These are phyloP conservation scores for Pachliopta kotzebuea DNA, from an alignment of 2,888 invertebrate genomes.

Conservation along the genomic window DNA sequence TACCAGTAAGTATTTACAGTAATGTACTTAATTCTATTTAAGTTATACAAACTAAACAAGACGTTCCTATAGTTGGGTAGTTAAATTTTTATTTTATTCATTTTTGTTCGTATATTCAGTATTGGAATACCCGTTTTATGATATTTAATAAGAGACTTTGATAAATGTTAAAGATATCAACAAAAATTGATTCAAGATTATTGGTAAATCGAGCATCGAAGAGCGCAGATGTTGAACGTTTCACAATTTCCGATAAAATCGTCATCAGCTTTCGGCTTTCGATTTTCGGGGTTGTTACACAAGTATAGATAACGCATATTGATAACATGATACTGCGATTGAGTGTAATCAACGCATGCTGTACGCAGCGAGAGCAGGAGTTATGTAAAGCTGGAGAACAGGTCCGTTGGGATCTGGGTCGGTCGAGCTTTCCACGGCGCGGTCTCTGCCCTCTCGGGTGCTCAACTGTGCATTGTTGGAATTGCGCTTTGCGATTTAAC, in stretches of 20 bases:
- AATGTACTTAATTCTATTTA: too few species aligned
- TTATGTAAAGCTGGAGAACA: conserved; percentile 48
- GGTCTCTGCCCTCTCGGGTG: conserved; percentile 45
- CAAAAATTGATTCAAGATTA: background rate
- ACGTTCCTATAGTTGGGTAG: too few species aligned
- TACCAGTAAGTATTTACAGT: too few species aligned
- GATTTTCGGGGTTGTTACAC: conserved; percentile 26
- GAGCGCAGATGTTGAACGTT: background rate
- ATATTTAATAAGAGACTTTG: too few species aligned
- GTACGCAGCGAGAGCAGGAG: conserved; percentile 35
- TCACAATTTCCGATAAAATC: conserved; percentile 15
- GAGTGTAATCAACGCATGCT: conserved; percentile 29
- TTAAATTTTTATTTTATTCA: too few species aligned
- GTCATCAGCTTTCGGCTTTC: conserved; percentile 21
- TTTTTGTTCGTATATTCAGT: too few species aligned
- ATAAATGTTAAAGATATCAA: too few species aligned
- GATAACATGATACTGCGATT: conserved; percentile 21
- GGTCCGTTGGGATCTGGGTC: conserved; percentile 55
- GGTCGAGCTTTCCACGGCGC: conserved; percentile 53
- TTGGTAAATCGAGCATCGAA: background rate
- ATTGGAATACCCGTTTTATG: too few species aligned
- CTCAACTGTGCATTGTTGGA: conserved; percentile 16
- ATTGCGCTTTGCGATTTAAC: background rate
- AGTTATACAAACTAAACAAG: too few species aligned
- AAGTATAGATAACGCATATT: conserved; percentile 29